Percentiles rank a stretch among this genome's conserved stretches.
Conservation (phyloP, 2,113 vertebrate species). For the Rhinichthys klamathensis region DNA sequence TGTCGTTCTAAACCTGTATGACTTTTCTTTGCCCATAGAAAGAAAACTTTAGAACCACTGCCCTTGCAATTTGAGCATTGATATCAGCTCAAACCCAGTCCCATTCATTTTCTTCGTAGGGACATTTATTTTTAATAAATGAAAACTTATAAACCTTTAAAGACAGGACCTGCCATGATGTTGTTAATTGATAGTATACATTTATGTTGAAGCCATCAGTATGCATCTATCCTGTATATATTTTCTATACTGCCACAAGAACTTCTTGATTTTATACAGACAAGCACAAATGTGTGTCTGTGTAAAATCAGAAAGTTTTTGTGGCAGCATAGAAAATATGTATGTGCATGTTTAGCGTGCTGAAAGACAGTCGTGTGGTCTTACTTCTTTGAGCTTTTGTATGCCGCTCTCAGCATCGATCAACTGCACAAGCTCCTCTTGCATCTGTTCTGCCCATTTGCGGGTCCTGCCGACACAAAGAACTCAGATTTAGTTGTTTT, state of each 20-base stretch:
- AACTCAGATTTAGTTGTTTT: slow-evolving; percentile 34
- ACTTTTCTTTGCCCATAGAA: neutral
- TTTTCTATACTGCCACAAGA: too few relatives aligned
- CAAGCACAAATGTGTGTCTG: too few relatives aligned
- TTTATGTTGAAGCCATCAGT: neutral
- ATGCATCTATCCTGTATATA: too few relatives aligned
- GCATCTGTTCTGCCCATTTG: slow-evolving; percentile 95
- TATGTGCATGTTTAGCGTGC: neutral
- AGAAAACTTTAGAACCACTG: neutral
- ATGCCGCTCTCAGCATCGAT: slow-evolving; percentile 85
- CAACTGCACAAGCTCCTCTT: slow-evolving; percentile 88
- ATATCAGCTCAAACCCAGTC: neutral
- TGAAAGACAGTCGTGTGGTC: slow-evolving; percentile 61
- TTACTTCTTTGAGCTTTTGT: slow-evolving; percentile 79
- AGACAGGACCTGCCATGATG: neutral
- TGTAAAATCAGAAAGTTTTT: neutral
- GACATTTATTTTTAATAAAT: neutral
- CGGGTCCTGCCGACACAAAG: slow-evolving; percentile 80
- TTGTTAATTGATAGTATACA: neutral
- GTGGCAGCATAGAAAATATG: neutral
- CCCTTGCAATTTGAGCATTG: too few relatives aligned
- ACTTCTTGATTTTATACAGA: too few relatives aligned
- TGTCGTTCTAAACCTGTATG: too few relatives aligned
- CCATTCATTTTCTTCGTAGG: neutral
- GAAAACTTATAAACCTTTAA: neutral